Evolutionary conservation across 2,113 vertebrate species (phyloP), one percentile per base, ranked within the genome.

Genomic region (Pachyramphus minor): DNA sequence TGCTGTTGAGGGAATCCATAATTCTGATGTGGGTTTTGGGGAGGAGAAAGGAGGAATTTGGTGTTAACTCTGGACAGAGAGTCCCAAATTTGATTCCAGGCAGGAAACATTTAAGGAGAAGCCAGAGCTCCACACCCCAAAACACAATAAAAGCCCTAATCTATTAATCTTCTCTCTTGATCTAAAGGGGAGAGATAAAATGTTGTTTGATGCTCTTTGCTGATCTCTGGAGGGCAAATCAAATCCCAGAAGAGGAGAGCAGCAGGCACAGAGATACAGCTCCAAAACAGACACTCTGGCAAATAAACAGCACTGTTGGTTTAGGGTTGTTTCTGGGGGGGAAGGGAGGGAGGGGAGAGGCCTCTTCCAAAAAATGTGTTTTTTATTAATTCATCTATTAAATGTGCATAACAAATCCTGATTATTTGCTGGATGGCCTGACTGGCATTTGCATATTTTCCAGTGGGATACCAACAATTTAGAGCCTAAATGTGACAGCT

Each of bases 151-250:
- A 75, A 90, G 39, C 80, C 90, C 86, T 91, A 79, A 28, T 78
- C 93, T 91, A 94, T 98, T 96, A 72, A 95, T 97, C 97, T 96
- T 80, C 67, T 73, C 85, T 78, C 64, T 76, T 78, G 91, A 97
- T 77, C 91, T 49, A 71, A 71, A 95, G 89, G 93, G 91, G 66
- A 96, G 86, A 72, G 78, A 73, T 69, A 41, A 96, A 96, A 92
- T 53, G 84, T 95, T 68, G 87, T 85, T 92, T 83, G 95, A 95
- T 87, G 93, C 79, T 96, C 90, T 97, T 72, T 85, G 89, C 88
- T 35, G 76, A 89, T 95, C 90, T 96, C 97, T 93, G 80, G 94
- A 98, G 97, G 96, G 92, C 96, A 97, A 97, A 98, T 96, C 97
- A 97, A 97, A 96, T 87, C 95, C 91, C 92, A 97, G 92, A 95